Evolutionary conservation across 2,888 invertebrate genomes (phyloP).

Genomic region (Eristalinus sepulchralis): DNA sequence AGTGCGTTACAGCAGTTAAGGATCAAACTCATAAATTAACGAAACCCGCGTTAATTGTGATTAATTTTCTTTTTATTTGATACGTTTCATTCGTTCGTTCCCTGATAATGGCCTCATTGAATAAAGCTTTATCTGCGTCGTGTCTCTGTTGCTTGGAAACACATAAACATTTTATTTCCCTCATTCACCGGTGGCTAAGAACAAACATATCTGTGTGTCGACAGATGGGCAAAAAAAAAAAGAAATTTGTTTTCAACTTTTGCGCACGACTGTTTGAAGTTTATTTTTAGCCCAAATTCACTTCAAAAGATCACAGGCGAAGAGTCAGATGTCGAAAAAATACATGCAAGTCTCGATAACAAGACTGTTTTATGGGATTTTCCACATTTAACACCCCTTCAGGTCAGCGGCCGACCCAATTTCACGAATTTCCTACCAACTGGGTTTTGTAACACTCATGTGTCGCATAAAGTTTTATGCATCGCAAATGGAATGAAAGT

Average conservation of each 20-base stretch:
- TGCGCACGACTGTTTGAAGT: neutral
- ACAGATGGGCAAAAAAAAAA: neutral
- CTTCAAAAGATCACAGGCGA: neutral
- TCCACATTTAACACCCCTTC: conserved; percentile 25
- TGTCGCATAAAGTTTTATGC: neutral
- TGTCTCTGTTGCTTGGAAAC: too few species aligned
- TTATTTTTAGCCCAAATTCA: neutral
- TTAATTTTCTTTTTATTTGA: neutral
- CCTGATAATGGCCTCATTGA: too few species aligned
- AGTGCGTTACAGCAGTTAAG: neutral
- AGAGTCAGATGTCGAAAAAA: conserved; percentile 8
- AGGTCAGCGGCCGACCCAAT: conserved; percentile 5
- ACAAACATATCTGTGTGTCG: neutral
- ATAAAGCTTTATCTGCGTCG: neutral
- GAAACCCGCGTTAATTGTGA: neutral
- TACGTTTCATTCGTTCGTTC: neutral
- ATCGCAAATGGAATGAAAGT: conserved; percentile 45
- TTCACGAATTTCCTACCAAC: neutral
- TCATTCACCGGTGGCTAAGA: too few species aligned
- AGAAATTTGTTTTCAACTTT: neutral
- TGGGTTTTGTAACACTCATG: neutral
- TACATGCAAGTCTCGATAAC: neutral
- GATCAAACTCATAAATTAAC: neutral
- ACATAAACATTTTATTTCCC: too few species aligned
- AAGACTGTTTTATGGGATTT: conserved; percentile 14